Evolutionary conservation across 2,797 vertebrate species (phyloP), one percentile per base, ranked within the genome.

Genomic region (Alcedo atthis): DNA sequence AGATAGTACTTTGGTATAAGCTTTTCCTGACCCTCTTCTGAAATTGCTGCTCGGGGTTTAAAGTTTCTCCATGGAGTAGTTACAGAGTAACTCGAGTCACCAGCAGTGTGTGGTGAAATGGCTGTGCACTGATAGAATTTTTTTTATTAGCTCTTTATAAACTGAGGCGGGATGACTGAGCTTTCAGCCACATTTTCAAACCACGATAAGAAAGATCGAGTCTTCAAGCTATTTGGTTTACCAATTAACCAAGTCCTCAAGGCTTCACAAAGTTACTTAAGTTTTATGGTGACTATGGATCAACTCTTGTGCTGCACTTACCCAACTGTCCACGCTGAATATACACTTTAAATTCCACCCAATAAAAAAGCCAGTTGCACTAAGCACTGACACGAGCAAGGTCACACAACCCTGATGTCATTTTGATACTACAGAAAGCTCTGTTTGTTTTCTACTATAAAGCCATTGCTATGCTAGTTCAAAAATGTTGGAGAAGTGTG

Each of bases 51-150:
- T 49, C 7, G 40, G 84, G 85, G 95, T 94, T 94, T 94, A 96
- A 96, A 97, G 94, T 94, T 96, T 96, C 92, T 74, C 46, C 49
- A 48, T 2, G 8, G 58, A 42, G 62, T 55, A 84, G 96, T 96
- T 96, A 96, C 1, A 96, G 4, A 94, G 93, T 95, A 96, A 97
- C 95, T 45, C 40, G 7, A 22, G 45, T n/a, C 70, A 63, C 63
- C 42, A 45, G 67, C 59, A 48, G 40, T 2, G 14, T 74, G 73
- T 75, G 81, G 51, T 58, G 91, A 94, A 96, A 96, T 35, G 64
- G 37, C 48, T n/a, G 61, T 21, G 43, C 6, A 2, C 61, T 10
- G 19, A 61, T 43, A 68, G 12, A 26, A 85, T 53, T 28, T 24
- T 46, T 73, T 64, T 37, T 81, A 87, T 86, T 92, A 95, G 71